These are phyloP conservation scores for Zaprionus africanus DNA, from an alignment of 1,140 invertebrate genomes.

Conservation along the genomic window DNA sequence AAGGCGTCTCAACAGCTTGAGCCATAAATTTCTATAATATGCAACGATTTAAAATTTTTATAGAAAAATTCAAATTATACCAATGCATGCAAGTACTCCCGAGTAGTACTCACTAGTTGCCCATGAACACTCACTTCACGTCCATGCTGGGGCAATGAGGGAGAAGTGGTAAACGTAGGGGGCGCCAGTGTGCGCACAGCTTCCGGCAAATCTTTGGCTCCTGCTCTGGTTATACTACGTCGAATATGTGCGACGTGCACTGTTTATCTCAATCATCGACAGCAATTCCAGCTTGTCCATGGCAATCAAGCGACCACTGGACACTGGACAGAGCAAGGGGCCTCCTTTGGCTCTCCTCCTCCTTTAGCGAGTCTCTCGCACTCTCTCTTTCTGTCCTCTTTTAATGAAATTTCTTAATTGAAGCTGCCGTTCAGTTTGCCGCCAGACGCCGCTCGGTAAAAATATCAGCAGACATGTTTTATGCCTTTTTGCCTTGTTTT, in stretches of 20 bases:
- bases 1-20: conserved; percentile 51
- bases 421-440: conserved; percentile 62
- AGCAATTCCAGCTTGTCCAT: conserved; percentile 59
- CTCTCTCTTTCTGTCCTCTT: conserved; percentile 36
- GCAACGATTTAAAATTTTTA: conserved; percentile 49
- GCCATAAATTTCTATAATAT: conserved; percentile 53
- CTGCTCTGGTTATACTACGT: conserved; percentile 19
- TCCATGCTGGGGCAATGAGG: background rate
- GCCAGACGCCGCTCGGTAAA: conserved; percentile 62
- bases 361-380: conserved; percentile 39
- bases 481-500: conserved; percentile 49
- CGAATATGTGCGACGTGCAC: conserved; percentile 44
- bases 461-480: conserved; percentile 63
- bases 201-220: conserved; percentile 69
- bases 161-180: conserved; percentile 8
- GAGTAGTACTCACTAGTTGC: conserved; percentile 1
- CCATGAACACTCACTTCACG: conserved; percentile 46
- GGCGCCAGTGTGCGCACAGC: conserved; percentile 61
- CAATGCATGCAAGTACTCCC: conserved; percentile 14
- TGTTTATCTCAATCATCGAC: conserved; percentile 79
- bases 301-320: conserved; percentile 44
- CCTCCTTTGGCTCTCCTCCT: conserved; percentile 13
- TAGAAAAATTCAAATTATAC: conserved; percentile 57
- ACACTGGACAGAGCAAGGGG: conserved; percentile 25
- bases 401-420: conserved; percentile 83